These are phyloP conservation scores for Acheta domesticus DNA, from an alignment of 2,888 invertebrate species.

Conservation along the genomic window DNA sequence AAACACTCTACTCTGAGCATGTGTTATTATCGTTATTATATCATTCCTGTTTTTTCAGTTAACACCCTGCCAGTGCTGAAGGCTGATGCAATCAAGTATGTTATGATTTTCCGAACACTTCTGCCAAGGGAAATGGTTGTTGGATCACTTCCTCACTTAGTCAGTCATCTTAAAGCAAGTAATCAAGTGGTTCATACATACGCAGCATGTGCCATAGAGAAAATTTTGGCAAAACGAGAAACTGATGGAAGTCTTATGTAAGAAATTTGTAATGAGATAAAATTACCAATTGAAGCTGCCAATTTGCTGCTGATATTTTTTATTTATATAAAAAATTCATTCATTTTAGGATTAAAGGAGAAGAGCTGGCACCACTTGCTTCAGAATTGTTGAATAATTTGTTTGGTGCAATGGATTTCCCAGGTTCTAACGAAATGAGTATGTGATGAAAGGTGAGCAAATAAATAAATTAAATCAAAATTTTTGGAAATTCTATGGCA, in stretches of 20 bases:
- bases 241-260: conserved; percentile 56
- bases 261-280: conserved; percentile 41
- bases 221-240: conserved; percentile 73
- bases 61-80: conserved; percentile 87
- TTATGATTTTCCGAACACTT: conserved; percentile 92
- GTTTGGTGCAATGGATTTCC: conserved; percentile 68
- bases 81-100: conserved; percentile 93
- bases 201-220: conserved; percentile 88
- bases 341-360: conserved; percentile 54
- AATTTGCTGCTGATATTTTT: no score
- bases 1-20: not conserved
- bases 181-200: conserved; percentile 89
- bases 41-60: conserved; percentile 53
- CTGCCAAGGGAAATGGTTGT: conserved; percentile 75
- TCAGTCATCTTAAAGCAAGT: conserved; percentile 70
- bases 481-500: no score
- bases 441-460: conserved; percentile 83
- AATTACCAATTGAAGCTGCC: no score
- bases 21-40: not conserved
- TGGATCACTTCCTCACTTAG: conserved; percentile 71
- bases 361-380: conserved; percentile 64
- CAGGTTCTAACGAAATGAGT: conserved; percentile 90
- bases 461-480: not conserved
- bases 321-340: no score
- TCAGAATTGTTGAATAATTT: conserved; percentile 69